These are phyloP conservation scores for Phocides pigmalion DNA, from an alignment of 1,140 invertebrate genomes.

Conservation along the genomic window DNA sequence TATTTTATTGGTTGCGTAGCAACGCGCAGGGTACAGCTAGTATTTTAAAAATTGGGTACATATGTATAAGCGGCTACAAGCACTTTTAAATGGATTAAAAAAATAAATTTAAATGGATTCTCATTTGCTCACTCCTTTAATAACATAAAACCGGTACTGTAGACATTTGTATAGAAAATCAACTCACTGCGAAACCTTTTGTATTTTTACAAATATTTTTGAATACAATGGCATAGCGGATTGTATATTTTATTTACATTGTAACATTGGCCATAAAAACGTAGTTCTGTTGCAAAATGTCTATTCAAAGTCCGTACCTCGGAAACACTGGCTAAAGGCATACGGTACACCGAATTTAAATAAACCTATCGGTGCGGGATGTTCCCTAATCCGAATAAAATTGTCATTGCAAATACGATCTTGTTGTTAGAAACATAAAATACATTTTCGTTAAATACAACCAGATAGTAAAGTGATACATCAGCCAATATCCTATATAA, in stretches of 20 bases:
- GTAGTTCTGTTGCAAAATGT: slow-evolving; percentile 29
- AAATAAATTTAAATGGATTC: no score
- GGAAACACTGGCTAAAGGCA: slow-evolving; percentile 33
- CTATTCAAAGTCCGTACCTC: slow-evolving; percentile 23
- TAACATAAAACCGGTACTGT: no score
- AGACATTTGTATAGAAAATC: no score
- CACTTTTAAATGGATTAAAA: no score
- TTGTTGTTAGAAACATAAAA: neutral
- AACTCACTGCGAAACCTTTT: no score
- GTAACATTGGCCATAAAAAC: slow-evolving; percentile 19
- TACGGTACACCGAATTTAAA: slow-evolving; percentile 34
- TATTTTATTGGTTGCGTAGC: no score
- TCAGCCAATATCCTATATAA: slow-evolving; percentile 26
- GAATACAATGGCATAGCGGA: no score
- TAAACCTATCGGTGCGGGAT: slow-evolving; percentile 28
- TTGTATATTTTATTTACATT: slow-evolving; percentile 11
- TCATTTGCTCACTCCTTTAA: no score
- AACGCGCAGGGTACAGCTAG: no score
- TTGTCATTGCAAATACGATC: slow-evolving; percentile 20
- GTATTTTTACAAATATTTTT: no score
- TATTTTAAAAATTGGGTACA: no score
- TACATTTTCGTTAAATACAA: slow-evolving; percentile 17
- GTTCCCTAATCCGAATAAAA: slow-evolving; percentile 17
- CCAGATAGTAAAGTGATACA: slow-evolving; percentile 25
- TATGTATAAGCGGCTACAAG: no score